Evolutionary conservation across 2,113 vertebrate species (phyloP).

Genomic region (Willisornis vidua): DNA sequence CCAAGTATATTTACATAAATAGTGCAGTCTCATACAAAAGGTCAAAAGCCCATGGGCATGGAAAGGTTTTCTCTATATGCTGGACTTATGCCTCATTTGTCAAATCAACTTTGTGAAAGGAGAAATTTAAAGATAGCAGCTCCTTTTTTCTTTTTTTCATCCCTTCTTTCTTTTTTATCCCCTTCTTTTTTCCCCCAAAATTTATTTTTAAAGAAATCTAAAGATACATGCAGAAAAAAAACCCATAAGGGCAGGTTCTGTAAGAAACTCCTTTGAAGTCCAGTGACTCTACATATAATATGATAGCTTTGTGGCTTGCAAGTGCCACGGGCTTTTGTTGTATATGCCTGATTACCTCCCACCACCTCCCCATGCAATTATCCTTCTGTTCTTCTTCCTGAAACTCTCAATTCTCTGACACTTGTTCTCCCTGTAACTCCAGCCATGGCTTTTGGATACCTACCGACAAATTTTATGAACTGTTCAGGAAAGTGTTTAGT

Average conservation of each 20-base stretch:
- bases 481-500: not conserved
- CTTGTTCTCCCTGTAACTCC: not conserved
- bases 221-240: not conserved
- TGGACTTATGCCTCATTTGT: constrained; percentile 50
- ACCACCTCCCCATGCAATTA: not conserved
- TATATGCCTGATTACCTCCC: not conserved
- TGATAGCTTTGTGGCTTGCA: constrained; percentile 17
- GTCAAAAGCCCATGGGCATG: constrained; percentile 58
- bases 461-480: not conserved
- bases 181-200: too few relatives aligned
- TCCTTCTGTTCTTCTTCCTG: not conserved
- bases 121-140: constrained; percentile 63
- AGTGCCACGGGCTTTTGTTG: constrained; percentile 27
- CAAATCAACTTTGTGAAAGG: constrained; percentile 49
- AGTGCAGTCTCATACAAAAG: constrained; percentile 73
- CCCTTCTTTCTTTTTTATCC: accelerated
- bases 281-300: constrained; percentile 42
- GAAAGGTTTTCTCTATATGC: constrained; percentile 43
- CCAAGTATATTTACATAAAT: constrained; percentile 78
- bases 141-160: not conserved
- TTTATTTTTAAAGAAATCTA: not conserved
- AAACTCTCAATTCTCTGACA: not conserved
- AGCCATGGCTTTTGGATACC: not conserved
- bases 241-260: not conserved
- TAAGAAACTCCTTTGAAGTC: constrained; percentile 62